These are phyloP conservation scores for Leptinotarsa texana DNA, from an alignment of 1,140 invertebrate species.

Conservation along the genomic window DNA sequence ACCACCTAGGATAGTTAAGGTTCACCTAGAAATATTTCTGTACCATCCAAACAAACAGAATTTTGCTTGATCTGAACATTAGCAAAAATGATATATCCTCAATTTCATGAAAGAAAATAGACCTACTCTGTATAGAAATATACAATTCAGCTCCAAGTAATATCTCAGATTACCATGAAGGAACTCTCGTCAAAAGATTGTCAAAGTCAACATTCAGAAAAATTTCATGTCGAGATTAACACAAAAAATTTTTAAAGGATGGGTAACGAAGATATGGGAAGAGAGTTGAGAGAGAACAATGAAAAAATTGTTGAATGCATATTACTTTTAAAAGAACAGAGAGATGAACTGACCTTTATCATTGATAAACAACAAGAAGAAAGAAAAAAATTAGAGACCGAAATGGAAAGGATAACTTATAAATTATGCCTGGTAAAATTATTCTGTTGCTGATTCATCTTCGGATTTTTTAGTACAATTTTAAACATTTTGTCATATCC, in stretches of 20 bases:
- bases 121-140: too few species aligned
- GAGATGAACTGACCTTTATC: slow-evolving; percentile 40
- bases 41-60: too few species aligned
- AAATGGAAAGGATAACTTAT: slow-evolving; percentile 45
- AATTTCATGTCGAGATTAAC: neutral
- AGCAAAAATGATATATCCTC: too few species aligned
- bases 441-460: neutral
- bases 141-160: too few species aligned
- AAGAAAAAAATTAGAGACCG: slow-evolving; percentile 39
- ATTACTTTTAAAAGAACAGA: slow-evolving; percentile 38
- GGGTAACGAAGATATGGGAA: slow-evolving; percentile 34
- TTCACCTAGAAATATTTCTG: too few species aligned
- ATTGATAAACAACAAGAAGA: slow-evolving; percentile 47
- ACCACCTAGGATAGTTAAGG: too few species aligned
- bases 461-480: neutral
- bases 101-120: too few species aligned
- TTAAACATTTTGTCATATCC: too few species aligned
- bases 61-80: too few species aligned
- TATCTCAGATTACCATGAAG: too few species aligned
- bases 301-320: slow-evolving; percentile 44
- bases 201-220: neutral
- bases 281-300: slow-evolving; percentile 41
- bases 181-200: too few species aligned
- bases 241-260: neutral
- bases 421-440: slow-evolving; percentile 43